Conservation (phyloP, 2,797 vertebrate genomes). For the Podarcis siculus region DNA sequence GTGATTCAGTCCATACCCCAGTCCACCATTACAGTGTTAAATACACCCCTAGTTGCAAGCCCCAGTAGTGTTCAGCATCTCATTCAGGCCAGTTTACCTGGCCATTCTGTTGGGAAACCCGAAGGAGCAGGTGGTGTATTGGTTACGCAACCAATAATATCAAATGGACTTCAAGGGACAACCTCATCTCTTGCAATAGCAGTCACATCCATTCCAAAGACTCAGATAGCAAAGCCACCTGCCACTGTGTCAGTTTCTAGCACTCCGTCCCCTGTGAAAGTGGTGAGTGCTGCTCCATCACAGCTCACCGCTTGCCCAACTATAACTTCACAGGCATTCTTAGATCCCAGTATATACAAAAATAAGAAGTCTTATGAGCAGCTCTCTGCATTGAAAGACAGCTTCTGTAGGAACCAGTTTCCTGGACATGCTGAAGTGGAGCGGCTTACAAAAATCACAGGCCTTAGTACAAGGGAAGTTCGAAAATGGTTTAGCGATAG, state of each 20-base stretch:
- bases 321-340: slow-evolving; percentile 79
- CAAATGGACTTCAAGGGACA: slow-evolving; percentile 91
- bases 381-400: slow-evolving; percentile 91
- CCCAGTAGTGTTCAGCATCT: slow-evolving; percentile 89
- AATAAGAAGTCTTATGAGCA: slow-evolving; percentile 96
- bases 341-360: slow-evolving; percentile 89
- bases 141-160: slow-evolving; percentile 91
- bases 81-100: slow-evolving; percentile 91
- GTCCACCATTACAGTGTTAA: slow-evolving; percentile 92
- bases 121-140: slow-evolving; percentile 86
- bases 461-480: slow-evolving; percentile 91
- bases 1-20: slow-evolving; percentile 93
- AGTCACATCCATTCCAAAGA: slow-evolving; percentile 85
- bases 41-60: slow-evolving; percentile 87
- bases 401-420: slow-evolving; percentile 91
- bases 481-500: slow-evolving; percentile 99
- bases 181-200: slow-evolving; percentile 88
- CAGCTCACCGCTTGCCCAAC: slow-evolving; percentile 80
- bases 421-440: slow-evolving; percentile 94
- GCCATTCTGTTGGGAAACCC: slow-evolving; percentile 83
- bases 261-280: slow-evolving; percentile 74
- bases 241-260: slow-evolving; percentile 80
- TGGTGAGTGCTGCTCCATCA: slow-evolving; percentile 75
- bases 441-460: slow-evolving; percentile 89
- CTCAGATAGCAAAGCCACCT: slow-evolving; percentile 80